phyloP scores from a whole-genome alignment of 2,113 vertebrate genomes.

The Toxotes chatareus region DNA sequence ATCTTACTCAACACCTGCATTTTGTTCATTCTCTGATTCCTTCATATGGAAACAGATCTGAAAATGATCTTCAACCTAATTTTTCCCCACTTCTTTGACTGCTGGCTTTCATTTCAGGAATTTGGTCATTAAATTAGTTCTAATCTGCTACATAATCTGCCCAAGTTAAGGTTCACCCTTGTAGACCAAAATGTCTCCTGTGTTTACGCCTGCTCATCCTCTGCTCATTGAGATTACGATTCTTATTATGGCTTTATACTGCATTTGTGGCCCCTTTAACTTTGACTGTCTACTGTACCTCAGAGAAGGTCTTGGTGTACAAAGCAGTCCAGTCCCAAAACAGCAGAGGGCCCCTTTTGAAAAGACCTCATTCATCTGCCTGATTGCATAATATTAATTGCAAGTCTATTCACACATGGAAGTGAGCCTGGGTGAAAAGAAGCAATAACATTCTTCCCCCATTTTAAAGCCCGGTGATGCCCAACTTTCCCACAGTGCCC shows the following conservation, averaged over 20 bases:
- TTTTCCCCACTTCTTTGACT: neutral
- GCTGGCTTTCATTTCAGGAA: neutral
- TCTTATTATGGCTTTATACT: neutral
- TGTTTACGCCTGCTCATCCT: neutral
- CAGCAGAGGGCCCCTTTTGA: slow-evolving; percentile 23
- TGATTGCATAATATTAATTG: slow-evolving; percentile 58
- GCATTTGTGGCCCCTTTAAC: neutral
- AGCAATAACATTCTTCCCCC: slow-evolving; percentile 31
- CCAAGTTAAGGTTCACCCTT: too few species aligned
- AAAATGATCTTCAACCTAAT: neutral
- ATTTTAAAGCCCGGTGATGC: neutral
- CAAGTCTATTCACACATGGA: slow-evolving; percentile 39
- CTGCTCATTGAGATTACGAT: neutral
- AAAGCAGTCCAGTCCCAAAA: slow-evolving; percentile 10
- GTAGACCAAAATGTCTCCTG: neutral
- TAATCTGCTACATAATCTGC: neutral
- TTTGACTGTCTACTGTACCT: slow-evolving; percentile 21
- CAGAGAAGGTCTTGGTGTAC: slow-evolving; percentile 7
- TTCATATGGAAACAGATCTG: neutral
- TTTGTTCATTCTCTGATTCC: neutral
- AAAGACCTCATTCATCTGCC: slow-evolving; percentile 31
- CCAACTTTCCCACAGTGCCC: slow-evolving; percentile 32
- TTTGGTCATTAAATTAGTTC: neutral
- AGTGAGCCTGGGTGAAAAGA: slow-evolving; percentile 13
- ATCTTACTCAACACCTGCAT: neutral